Base-by-base conservation (phyloP, 1,140 invertebrate species). In the Callitettix versicolor region DNA sequence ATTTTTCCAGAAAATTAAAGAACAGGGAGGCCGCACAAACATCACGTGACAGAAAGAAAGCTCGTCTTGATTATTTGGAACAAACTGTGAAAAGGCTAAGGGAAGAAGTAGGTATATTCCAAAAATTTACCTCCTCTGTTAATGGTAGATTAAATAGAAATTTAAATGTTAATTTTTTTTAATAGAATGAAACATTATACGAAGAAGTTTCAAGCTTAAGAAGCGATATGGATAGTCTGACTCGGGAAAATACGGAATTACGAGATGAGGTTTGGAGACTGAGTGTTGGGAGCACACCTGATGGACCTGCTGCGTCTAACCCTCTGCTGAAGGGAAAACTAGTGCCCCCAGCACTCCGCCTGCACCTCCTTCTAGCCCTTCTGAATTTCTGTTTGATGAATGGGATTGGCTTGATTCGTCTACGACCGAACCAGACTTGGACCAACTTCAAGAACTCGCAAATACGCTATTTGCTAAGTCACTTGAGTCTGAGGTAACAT, bases 1-100 rank as follows among this genome's bases (percentile, higher is more conserved):
- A 51, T 51, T 33, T 48, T 62, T 64, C 72, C 71, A 94, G 95
- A 69, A 98, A 98, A 75, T 68, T 98, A 60, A 98, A 97, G 69
- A 98, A 98, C 69, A 76, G 95, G 63, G 91, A 97, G 14, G 95
- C 95, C 34, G 95, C 95, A n/a, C 95, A 98, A 70, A 95, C 89
- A 38, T 96, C 95, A 0, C 76, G 95, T 49, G 95, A 98, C 69
- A 79, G 92, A n/a, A 98, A 98, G 67, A 97, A 97, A 69, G 87
- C 87, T 0, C 84, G 85, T 67, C 84, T 96, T 78, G 83, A 88
- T 56, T 86, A 92, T 62, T 79, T 97, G 69, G 92, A 97, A 72
- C 70, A 72, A 12, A 78, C 79, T 38, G 77, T 90, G 6, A 73
- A 77, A 57, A 66, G 74, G 21, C 67, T 88, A n/a, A 76, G 75